Percentiles rank a stretch among this genome's conserved stretches.
These are phyloP conservation scores for Urocitellus parryii DNA, from an alignment of 2,113 vertebrate species.

Conservation along the genomic window DNA sequence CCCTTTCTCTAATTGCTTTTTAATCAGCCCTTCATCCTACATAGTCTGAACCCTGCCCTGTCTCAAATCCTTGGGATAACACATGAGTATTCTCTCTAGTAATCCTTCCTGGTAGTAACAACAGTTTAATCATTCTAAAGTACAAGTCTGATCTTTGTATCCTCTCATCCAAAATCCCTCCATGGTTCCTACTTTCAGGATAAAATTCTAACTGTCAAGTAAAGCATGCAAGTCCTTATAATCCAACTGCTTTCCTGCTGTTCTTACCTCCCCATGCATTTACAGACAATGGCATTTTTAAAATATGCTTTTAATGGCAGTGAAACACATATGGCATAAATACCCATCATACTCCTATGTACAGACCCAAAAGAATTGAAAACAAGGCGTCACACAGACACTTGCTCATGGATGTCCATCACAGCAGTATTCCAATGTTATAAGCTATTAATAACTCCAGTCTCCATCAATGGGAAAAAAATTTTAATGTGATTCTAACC, in stretches of 20 bases:
- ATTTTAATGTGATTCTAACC: background rate
- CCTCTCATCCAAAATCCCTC: background rate
- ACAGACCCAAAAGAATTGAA: background rate
- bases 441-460: background rate
- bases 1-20: background rate
- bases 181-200: background rate
- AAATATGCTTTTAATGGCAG: background rate
- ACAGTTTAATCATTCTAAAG: background rate
- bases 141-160: background rate
- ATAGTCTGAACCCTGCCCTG: background rate
- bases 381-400: background rate
- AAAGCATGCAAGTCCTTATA: background rate
- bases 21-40: background rate
- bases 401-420: accelerated
- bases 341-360: background rate
- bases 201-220: background rate
- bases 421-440: background rate
- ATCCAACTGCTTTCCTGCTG: background rate
- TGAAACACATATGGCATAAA: background rate
- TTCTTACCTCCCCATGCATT: background rate
- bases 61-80: background rate
- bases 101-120: background rate
- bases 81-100: background rate
- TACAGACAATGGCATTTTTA: background rate
- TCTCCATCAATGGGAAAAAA: background rate